A percentile compares a stretch with the other conserved stretches of the same genome.
These are phyloP conservation scores for Hipparchia semele DNA, from an alignment of 2,888 invertebrate species.

Conservation along the genomic window DNA sequence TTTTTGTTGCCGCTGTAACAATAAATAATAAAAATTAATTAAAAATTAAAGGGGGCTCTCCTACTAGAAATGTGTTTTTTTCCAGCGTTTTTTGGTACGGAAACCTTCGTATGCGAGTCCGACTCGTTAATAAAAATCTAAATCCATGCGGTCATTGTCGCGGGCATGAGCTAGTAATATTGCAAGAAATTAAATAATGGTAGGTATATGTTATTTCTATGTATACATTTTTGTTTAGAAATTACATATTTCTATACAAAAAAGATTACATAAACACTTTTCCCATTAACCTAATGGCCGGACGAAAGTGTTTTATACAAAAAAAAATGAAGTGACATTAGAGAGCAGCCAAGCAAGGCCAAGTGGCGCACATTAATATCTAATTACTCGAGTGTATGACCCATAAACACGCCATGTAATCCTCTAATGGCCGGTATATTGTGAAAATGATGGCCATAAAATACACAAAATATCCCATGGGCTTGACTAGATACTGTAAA, in stretches of 20 bases:
- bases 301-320: slow-evolving; percentile 4
- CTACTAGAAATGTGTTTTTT: too few relatives aligned
- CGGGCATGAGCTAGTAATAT: too few relatives aligned
- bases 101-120: too few relatives aligned
- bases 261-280: neutral
- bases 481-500: slow-evolving; percentile 6
- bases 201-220: too few relatives aligned
- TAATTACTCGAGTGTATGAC: slow-evolving; percentile 25
- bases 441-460: slow-evolving; percentile 40
- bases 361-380: slow-evolving; percentile 22
- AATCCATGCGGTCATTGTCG: too few relatives aligned
- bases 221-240: too few relatives aligned
- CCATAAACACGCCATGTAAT: slow-evolving; percentile 29
- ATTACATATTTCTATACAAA: neutral
- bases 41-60: too few relatives aligned
- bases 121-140: too few relatives aligned
- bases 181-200: too few relatives aligned
- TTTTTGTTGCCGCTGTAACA: too few relatives aligned
- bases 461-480: slow-evolving; percentile 34
- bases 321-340: slow-evolving; percentile 16
- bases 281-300: slow-evolving; percentile 18
- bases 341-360: neutral
- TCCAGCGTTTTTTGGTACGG: too few relatives aligned
- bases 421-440: slow-evolving; percentile 35
- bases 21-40: too few relatives aligned